Evolutionary conservation across 2,797 vertebrate species (phyloP).

Genomic region (Pogoniulus pusillus): DNA sequence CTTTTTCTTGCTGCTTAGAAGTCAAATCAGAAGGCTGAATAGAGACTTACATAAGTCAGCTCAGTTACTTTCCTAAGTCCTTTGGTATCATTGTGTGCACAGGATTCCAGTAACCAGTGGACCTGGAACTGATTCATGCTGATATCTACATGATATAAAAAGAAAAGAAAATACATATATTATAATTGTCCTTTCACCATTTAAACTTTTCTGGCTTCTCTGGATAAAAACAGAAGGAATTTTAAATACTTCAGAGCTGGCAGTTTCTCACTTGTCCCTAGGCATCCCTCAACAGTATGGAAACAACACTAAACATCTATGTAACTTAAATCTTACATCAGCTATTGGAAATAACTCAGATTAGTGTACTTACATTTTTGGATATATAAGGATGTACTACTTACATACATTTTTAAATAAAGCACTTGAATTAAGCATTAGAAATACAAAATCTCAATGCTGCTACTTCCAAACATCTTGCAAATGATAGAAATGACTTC

Average conservation of each 20-base stretch:
- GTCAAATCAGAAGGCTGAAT: background rate
- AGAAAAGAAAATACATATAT: background rate
- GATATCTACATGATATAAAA: slow-evolving; percentile 74
- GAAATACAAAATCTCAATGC: background rate
- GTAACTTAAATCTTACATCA: background rate
- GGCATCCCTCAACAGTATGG: background rate
- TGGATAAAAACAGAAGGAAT: background rate
- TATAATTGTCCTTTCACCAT: background rate
- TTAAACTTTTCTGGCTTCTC: background rate
- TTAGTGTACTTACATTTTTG: background rate
- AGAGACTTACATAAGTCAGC: slow-evolving; percentile 84
- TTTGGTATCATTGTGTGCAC: slow-evolving; percentile 85
- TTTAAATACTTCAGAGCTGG: background rate
- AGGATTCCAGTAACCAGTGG: slow-evolving; percentile 89
- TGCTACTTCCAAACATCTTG: background rate
- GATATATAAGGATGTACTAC: background rate
- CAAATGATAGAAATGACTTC: background rate
- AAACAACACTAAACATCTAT: background rate
- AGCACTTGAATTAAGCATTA: background rate
- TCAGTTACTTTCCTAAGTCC: slow-evolving; percentile 78
- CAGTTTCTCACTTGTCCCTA: background rate
- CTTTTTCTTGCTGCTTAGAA: background rate
- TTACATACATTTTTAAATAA: background rate
- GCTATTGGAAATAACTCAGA: background rate
- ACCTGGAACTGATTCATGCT: slow-evolving; percentile 84